Conservation (phyloP, 2,797 vertebrate genomes). For the Benthosema pterotum region DNA sequence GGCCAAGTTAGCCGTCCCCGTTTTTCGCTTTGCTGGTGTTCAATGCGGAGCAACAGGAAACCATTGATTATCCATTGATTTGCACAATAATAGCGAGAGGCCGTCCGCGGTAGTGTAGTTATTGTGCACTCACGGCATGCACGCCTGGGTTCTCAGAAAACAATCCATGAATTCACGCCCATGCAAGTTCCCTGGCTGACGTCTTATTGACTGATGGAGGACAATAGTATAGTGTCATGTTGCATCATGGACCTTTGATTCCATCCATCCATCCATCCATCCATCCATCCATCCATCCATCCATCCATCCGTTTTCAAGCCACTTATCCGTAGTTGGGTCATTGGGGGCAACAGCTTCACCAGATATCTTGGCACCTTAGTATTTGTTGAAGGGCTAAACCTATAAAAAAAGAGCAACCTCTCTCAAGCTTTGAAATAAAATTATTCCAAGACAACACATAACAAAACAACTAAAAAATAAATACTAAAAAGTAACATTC, state of each 20-base stretch:
- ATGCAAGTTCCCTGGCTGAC: neutral
- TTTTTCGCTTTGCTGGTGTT: slow-evolving; percentile 10
- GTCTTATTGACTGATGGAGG: neutral
- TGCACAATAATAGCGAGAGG: slow-evolving; percentile 24
- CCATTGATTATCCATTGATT: slow-evolving; percentile 31
- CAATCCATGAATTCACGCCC: neutral
- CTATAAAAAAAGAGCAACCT: too few species aligned
- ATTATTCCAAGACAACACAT: too few species aligned
- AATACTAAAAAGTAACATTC: too few species aligned
- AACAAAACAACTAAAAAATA: too few species aligned
- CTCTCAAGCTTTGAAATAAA: too few species aligned
- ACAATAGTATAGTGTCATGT: slow-evolving; percentile 22
- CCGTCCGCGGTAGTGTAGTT: neutral
- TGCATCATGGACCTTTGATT: slow-evolving; percentile 36
- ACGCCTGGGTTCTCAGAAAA: neutral
- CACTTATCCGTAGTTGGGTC: too few species aligned
- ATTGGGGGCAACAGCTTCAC: too few species aligned
- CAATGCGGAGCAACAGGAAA: slow-evolving; percentile 25
- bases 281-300: too few species aligned
- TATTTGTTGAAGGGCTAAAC: too few species aligned
- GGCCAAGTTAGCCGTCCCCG: slow-evolving; percentile 17
- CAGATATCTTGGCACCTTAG: too few species aligned
- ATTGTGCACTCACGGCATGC: slow-evolving; percentile 8
- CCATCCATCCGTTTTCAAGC: too few species aligned
- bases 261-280: too few species aligned